phyloP scores from a whole-genome alignment of 2,113 vertebrate species.

The Chunga burmeisteri region DNA sequence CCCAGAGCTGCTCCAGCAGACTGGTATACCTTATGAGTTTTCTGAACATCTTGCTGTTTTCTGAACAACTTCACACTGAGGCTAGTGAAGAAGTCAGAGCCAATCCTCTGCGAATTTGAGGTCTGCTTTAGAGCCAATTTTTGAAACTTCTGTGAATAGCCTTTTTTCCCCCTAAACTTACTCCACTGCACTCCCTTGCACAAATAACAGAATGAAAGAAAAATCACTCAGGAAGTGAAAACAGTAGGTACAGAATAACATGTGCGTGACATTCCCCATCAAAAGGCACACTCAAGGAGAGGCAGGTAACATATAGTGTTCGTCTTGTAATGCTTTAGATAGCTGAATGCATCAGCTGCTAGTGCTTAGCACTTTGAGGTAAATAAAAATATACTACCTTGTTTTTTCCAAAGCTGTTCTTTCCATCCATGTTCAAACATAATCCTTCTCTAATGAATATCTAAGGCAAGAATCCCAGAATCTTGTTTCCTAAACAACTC shows the following conservation, averaged over 20 bases:
- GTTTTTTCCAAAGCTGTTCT: neutral
- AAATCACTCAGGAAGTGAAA: neutral
- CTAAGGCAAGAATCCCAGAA: neutral
- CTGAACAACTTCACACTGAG: neutral
- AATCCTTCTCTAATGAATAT: neutral
- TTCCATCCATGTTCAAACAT: neutral
- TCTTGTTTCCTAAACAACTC: neutral
- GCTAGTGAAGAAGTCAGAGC: neutral
- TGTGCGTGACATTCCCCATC: neutral
- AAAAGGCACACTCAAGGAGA: neutral
- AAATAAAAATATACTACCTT: neutral
- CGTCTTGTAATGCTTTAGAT: neutral
- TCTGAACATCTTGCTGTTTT: neutral
- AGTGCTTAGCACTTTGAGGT: neutral
- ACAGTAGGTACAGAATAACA: neutral
- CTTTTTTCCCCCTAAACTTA: accelerated
- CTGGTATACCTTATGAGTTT: neutral
- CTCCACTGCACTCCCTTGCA: neutral
- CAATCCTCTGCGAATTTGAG: neutral
- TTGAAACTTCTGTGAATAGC: neutral
- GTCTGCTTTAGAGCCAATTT: neutral
- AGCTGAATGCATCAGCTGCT: neutral
- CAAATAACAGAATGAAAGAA: neutral
- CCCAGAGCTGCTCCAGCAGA: neutral
- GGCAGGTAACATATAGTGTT: neutral